phyloP scores from a whole-genome alignment of 2,113 vertebrate species.

The Microcebus lehilahytsara region DNA sequence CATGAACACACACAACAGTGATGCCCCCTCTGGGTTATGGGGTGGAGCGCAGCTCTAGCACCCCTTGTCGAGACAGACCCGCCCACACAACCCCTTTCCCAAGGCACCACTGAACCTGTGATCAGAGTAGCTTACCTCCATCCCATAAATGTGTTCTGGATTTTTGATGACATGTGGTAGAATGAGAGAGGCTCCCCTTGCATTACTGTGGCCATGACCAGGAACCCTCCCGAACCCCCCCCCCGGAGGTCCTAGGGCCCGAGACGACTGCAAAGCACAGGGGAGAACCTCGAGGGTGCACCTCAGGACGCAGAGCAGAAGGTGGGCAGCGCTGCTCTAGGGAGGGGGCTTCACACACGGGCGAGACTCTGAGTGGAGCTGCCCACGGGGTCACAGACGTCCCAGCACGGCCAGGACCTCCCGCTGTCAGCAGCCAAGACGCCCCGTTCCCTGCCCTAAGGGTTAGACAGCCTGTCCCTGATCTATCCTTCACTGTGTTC shows the following conservation, averaged over 20 bases:
- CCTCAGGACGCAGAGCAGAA: not conserved
- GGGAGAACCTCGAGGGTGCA: not conserved
- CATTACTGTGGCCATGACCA: accelerated
- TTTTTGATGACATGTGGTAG: not conserved
- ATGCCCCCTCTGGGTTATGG: no score
- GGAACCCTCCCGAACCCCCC: not conserved
- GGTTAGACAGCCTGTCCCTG: accelerated
- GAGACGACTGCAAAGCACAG: not conserved
- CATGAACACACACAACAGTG: accelerated
- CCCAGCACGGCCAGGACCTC: no score
- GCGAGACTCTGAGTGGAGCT: accelerated
- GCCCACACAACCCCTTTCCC: no score
- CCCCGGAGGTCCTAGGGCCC: not conserved
- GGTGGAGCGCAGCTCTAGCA: not conserved
- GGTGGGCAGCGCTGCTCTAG: accelerated
- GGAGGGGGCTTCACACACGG: not conserved
- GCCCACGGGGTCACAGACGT: no score
- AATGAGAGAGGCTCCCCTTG: not conserved
- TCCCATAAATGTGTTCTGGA: not conserved
- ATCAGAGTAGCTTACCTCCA: not conserved
- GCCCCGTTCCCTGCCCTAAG: not conserved
- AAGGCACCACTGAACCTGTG: not conserved
- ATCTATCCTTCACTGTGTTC: not conserved
- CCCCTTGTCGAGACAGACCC: no score
- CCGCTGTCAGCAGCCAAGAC: no score